A percentile compares a stretch with the other conserved stretches of the same genome.
phyloP scores from a whole-genome alignment of 2,888 invertebrate genomes.

The Tachina grossa region DNA sequence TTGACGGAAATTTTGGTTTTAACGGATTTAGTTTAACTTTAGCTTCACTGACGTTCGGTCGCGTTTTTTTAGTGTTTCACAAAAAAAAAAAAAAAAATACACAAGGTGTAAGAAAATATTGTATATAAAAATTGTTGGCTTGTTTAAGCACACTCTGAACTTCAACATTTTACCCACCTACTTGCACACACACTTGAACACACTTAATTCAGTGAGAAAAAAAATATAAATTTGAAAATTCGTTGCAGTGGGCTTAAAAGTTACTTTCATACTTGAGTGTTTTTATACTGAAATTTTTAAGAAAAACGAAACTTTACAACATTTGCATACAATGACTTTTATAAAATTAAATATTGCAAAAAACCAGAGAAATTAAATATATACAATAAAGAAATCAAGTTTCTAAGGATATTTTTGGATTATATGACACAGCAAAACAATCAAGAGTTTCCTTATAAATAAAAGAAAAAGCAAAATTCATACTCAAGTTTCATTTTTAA shows the following conservation, averaged over 20 bases:
- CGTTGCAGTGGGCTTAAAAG: constrained; percentile 63
- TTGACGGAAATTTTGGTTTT: constrained; percentile 74
- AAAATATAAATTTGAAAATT: constrained; percentile 1
- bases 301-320: constrained; percentile 11
- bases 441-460: background rate
- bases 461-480: background rate
- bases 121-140: background rate
- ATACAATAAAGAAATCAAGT: background rate
- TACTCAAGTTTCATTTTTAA: background rate
- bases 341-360: constrained; percentile 8
- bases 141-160: background rate
- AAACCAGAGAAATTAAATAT: background rate
- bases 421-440: too few species aligned
- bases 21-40: constrained; percentile 78
- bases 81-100: constrained; percentile 25
- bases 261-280: constrained; percentile 52
- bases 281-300: constrained; percentile 2
- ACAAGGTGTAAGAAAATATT: constrained; percentile 60
- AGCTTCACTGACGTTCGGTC: constrained; percentile 78
- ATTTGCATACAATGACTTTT: constrained; percentile 60
- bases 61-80: constrained; percentile 71
- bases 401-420: constrained; percentile 44
- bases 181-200: constrained; percentile 2
- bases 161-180: background rate
- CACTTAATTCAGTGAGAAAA: background rate